Percentiles rank a stretch among this genome's conserved stretches.
These are phyloP conservation scores for Alsophila aescularia DNA, from an alignment of 2,888 invertebrate genomes.

Conservation along the genomic window DNA sequence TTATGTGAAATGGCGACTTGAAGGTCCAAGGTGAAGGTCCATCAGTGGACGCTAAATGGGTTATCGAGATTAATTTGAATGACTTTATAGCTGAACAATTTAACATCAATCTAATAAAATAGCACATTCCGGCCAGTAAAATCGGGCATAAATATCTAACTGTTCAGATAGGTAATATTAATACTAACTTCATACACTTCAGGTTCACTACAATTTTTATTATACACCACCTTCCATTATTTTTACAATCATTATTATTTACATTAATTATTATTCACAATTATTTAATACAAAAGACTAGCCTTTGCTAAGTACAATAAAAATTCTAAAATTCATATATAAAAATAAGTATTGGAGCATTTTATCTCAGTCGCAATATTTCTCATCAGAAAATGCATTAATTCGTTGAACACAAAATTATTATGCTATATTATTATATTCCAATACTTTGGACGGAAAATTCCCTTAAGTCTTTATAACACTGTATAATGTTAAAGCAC, in stretches of 20 bases:
- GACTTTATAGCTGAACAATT: no score
- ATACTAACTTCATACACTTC: slow-evolving; percentile 5
- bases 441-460: slow-evolving; percentile 51
- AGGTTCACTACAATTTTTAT: background rate
- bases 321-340: slow-evolving; percentile 61
- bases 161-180: background rate
- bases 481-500: no score
- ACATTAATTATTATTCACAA: slow-evolving; percentile 74
- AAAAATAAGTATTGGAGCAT: slow-evolving; percentile 38
- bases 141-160: slow-evolving; percentile 19
- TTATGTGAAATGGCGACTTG: no score
- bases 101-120: background rate
- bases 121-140: slow-evolving; percentile 36
- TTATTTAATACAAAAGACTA: slow-evolving; percentile 73
- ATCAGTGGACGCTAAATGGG: no score
- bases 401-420: slow-evolving; percentile 77
- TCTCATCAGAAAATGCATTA: slow-evolving; percentile 40
- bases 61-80: no score
- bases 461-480: slow-evolving; percentile 28
- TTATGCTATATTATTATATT: slow-evolving; percentile 43
- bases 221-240: slow-evolving; percentile 5
- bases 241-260: slow-evolving; percentile 51
- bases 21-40: no score
- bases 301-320: slow-evolving; percentile 76
- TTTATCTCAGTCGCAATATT: slow-evolving; percentile 66